Conservation (phyloP, 2,888 invertebrate genomes). For the Drosophila subquinaria region DNA sequence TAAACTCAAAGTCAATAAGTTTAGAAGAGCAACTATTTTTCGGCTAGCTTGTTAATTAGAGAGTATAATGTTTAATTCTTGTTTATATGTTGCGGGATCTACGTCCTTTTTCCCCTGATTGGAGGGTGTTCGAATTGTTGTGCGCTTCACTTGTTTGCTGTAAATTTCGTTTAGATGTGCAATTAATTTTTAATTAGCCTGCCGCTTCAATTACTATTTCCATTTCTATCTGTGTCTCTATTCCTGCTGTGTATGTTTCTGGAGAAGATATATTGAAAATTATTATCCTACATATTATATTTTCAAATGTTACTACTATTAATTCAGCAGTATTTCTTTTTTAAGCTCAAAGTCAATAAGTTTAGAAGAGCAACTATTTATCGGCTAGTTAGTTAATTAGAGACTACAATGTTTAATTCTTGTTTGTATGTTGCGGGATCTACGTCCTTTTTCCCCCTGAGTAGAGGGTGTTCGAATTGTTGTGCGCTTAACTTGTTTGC, state of each 20-base stretch:
- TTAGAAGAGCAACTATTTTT: background rate
- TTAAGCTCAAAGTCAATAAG: background rate
- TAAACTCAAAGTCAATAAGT: background rate
- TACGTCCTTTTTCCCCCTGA: background rate
- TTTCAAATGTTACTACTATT: too few relatives aligned
- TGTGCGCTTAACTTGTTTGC: conserved; percentile 55
- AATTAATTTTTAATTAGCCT: conserved; percentile 80
- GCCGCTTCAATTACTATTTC: conserved; percentile 47
- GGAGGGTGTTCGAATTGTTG: background rate
- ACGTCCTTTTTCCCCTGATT: background rate
- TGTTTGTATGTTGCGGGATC: conserved; percentile 4
- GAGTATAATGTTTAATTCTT: conserved; percentile 5
- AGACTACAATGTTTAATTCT: conserved; percentile 4
- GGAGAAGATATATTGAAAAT: background rate
- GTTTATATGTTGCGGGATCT: conserved; percentile 2
- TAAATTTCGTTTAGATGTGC: conserved; percentile 74
- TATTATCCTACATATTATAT: too few relatives aligned
- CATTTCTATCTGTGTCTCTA: conserved; percentile 5
- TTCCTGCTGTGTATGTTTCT: background rate
- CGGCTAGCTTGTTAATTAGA: background rate
- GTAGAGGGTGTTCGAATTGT: background rate
- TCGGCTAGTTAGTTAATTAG: background rate
- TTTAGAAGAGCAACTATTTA: background rate
- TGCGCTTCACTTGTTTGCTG: conserved; percentile 70
- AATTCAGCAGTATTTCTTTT: background rate